Evolutionary conservation across 2,797 vertebrate genomes (phyloP), one percentile per base, ranked within the genome.

Genomic region (Clamator glandarius): DNA sequence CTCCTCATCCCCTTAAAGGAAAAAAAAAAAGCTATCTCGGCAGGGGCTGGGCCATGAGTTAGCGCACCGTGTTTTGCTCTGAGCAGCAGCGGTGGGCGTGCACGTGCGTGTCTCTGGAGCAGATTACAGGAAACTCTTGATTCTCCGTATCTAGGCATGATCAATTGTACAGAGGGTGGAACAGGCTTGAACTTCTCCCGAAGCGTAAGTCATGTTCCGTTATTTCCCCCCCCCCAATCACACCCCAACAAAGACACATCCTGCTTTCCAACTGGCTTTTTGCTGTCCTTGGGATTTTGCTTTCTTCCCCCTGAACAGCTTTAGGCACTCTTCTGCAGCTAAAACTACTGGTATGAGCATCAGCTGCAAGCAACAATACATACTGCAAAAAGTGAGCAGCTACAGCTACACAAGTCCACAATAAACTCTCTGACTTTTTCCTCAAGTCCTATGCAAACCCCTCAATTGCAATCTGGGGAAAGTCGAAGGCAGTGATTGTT

Each of bases 91-190:
- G 4, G 70, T 48, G 3, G 92, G 59, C 6, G 39, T 46, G 91
- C 94, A 95, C 94, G 67, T 87, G 96, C 67, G 20, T 44, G 85
- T 58, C 36, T 51, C 91, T 78, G 84, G 90, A 95, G 90, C 14
- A 6, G 59, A 28, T 75, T 78, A 94, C 95, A 97, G 96, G 97
- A 97, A 97, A 92, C 95, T 77, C 55, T 94, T 86, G 91, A 95
- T 89, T 91, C 89, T 67, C 79, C 6, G 16, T 85, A 96, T 96
- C 96, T 95, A 91, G 75, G 91, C 89, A 94, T 73, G 89, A 92
- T 93, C 96, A 91, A 92, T 96, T 96, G 96, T 96, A 66, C 83
- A 3, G 36, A 95, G 95, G 95, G 95, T 87, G 95, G 97, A 89
- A 95, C 95, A 15, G 72, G 24, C 64, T 93, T 94, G 91, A 72